These are phyloP conservation scores for zebrafish (Danio rerio) DNA, from an alignment of 2,113 vertebrate species.

Conservation along the genomic window DNA sequence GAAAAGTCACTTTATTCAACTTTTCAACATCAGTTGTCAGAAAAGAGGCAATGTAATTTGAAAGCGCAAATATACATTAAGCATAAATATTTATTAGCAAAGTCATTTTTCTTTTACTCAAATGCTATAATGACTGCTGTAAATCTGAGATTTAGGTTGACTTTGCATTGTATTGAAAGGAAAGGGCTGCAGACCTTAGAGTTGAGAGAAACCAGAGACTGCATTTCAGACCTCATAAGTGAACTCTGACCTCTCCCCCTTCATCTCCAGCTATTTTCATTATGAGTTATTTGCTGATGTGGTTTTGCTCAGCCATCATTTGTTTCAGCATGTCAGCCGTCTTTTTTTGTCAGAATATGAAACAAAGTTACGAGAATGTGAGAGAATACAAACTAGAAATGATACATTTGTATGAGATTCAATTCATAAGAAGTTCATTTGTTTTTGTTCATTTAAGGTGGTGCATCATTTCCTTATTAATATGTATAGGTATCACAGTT, in stretches of 20 bases:
- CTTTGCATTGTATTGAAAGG: neutral
- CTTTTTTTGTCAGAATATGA: neutral
- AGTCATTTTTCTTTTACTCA: neutral
- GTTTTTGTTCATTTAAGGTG: too few species aligned
- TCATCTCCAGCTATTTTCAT: constrained; percentile 43
- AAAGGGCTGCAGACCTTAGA: neutral
- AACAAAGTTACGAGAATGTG: neutral
- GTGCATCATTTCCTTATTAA: neutral
- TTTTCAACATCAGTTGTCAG: too few species aligned
- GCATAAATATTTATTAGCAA: neutral
- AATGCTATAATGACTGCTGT: neutral
- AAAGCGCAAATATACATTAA: too few species aligned
- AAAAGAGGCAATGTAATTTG: too few species aligned
- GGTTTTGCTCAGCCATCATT: constrained; percentile 29
- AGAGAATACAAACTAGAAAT: neutral
- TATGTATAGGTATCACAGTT: neutral
- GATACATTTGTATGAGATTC: neutral
- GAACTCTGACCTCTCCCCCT: constrained; percentile 45
- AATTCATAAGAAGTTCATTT: neutral
- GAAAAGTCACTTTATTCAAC: too few species aligned
- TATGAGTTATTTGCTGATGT: constrained; percentile 35
- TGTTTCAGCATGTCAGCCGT: constrained; percentile 6
- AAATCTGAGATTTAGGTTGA: neutral
- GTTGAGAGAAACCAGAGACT: constrained; percentile 31
- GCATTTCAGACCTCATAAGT: constrained; percentile 36